A percentile compares a stretch with the other conserved stretches of the same genome.
Conservation (phyloP, 2,797 vertebrate genomes). For the Mycteria americana region DNA sequence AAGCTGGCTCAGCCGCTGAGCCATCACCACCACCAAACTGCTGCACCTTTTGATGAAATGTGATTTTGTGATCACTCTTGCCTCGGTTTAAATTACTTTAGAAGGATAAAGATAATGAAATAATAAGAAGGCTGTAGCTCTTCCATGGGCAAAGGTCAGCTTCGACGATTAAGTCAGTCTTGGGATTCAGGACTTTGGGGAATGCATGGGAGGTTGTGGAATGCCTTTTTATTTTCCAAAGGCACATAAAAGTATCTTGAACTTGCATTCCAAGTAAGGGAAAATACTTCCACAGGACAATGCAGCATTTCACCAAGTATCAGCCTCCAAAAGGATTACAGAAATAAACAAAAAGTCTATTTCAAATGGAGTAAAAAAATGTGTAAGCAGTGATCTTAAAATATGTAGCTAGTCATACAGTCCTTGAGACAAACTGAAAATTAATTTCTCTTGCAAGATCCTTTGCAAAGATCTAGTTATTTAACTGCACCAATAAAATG, state of each 20-base stretch:
- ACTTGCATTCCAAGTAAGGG: neutral
- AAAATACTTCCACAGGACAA: neutral
- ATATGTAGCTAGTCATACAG: neutral
- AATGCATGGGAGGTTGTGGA: slow-evolving; percentile 11
- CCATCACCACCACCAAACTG: neutral
- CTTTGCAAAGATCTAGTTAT: neutral
- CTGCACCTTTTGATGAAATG: neutral
- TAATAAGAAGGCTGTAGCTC: neutral
- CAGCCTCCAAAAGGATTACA: neutral
- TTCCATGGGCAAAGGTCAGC: neutral
- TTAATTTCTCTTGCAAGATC: neutral
- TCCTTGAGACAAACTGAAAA: neutral
- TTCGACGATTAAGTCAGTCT: neutral
- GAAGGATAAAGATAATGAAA: neutral
- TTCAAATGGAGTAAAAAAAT: neutral
- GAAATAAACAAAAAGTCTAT: neutral
- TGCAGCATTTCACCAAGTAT: neutral
- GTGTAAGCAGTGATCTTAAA: neutral
- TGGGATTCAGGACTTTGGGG: neutral
- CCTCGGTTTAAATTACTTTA: neutral
- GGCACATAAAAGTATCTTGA: neutral
- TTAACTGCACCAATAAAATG: neutral
- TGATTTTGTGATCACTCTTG: neutral
- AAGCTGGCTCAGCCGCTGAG: neutral
- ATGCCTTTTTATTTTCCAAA: slow-evolving; percentile 2